These are phyloP conservation scores for Gryllus longicercus DNA, from an alignment of 2,888 invertebrate species.

Conservation along the genomic window DNA sequence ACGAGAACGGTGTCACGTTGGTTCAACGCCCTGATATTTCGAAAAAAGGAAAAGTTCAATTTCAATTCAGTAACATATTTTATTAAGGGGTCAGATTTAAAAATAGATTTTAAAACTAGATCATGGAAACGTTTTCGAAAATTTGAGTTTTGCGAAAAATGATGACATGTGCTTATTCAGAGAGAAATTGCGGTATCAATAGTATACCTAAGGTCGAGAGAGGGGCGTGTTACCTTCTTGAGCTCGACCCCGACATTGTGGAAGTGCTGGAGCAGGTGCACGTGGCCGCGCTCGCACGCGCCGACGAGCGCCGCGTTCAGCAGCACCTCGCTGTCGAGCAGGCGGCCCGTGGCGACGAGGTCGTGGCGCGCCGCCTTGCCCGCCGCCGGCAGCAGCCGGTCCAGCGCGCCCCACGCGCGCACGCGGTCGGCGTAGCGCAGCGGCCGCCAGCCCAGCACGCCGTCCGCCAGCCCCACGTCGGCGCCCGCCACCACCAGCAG, in stretches of 20 bases:
- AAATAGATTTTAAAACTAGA: too few relatives aligned
- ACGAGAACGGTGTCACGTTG: too few relatives aligned
- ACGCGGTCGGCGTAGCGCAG: not conserved
- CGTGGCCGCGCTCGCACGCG: not conserved
- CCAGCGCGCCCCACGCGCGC: not conserved
- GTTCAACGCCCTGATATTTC: too few relatives aligned
- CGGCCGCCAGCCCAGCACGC: not conserved
- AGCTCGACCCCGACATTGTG: not conserved
- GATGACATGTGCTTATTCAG: too few relatives aligned
- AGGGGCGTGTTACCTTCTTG: not conserved
- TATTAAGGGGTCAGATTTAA: too few relatives aligned
- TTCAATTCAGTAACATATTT: too few relatives aligned
- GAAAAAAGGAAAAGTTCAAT: too few relatives aligned
- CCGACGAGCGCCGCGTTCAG: not conserved
- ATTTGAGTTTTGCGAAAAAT: too few relatives aligned
- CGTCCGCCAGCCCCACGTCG: not conserved
- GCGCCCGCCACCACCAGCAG: not conserved
- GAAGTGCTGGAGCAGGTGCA: not conserved
- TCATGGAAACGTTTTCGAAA: too few relatives aligned
- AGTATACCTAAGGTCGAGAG: too few relatives aligned
- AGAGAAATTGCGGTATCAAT: too few relatives aligned
- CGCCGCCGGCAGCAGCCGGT: not conserved
- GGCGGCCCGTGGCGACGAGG: not conserved
- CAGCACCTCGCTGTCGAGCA: not conserved
- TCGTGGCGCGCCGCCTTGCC: not conserved